These are phyloP conservation scores for Myotis daubentonii DNA, from an alignment of 2,797 vertebrate genomes.

Conservation along the genomic window DNA sequence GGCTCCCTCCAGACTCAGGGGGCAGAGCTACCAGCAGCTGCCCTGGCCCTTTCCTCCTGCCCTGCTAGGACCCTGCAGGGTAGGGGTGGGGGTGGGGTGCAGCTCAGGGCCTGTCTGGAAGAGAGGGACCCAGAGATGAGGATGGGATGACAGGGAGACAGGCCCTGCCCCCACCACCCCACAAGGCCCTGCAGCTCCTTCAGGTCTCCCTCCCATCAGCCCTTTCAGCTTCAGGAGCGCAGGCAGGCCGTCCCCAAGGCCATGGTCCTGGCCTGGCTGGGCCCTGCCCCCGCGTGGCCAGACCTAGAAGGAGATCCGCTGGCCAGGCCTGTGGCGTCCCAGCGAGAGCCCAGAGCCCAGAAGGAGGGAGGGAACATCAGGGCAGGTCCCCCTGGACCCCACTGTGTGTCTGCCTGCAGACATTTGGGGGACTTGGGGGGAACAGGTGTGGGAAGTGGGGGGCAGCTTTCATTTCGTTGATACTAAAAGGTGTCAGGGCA, in stretches of 20 bases:
- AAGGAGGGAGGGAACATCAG: too few relatives aligned
- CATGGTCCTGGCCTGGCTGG: slow-evolving; percentile 51
- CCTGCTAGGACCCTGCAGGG: neutral
- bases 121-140: neutral
- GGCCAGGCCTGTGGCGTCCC: neutral
- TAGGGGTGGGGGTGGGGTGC: too few relatives aligned
- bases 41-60: too few relatives aligned
- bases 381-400: accelerated
- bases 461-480: neutral
- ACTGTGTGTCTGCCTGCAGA: neutral
- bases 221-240: neutral
- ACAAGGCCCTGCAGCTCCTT: neutral
- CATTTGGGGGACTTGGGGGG: neutral
- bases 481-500: neutral
- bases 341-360: neutral
- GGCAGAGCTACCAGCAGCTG: too few relatives aligned
- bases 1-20: neutral
- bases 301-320: slow-evolving; percentile 59
- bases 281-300: slow-evolving; percentile 78
- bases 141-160: neutral
- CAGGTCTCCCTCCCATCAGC: neutral
- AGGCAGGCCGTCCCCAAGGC: neutral
- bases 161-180: accelerated
- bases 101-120: neutral
- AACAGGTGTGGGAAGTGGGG: too few relatives aligned